Base-by-base conservation (phyloP, 1,140 invertebrate genomes). In the Planococcus citri region DNA sequence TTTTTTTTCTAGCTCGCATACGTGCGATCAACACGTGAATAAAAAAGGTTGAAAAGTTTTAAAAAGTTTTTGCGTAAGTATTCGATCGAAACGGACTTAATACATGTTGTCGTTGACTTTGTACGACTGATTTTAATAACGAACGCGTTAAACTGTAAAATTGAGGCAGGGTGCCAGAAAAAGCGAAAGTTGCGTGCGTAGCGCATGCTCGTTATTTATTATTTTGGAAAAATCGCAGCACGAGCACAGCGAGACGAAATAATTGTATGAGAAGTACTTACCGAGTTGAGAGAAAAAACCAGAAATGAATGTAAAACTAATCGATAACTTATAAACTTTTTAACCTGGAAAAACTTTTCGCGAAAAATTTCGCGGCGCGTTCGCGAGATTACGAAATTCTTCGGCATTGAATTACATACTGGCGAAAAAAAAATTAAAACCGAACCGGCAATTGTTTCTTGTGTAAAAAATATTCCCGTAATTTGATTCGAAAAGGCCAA, bases 271-370 rank as follows among this genome's bases (percentile, higher is more conserved):
- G 21, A 64, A 64, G 41, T 51, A 51, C 41, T 51, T 51, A 51
- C 41, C 41, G 41, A 51, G 41, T 51, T 20, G 41, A 64, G 25
- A 64, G 60, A 64, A 64, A 64, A 64, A 64, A 64, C 21, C 60
- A 64, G 60, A 64, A 64, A 64, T 64, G 60, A 64, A 64, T 64
- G 60, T 27, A 64, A 64, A 64, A 64, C 60, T 64, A 64, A 64
- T 64, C 60, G 60, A 64, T 64, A 64, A 64, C 60, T 64, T 64
- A 64, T 64, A 64, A 64, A 64, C 60, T 64, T 64, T 64, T 64
- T 64, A 64, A 64, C 60, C 60, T 64, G 25, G 60, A 64, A 64
- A 64, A 64, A 64, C 25, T 25, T 64, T 64, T 64, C 60, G 60
- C 60, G 60, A 64, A 64, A 25, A 64, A 64, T 64, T 60, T 64